phyloP scores from a whole-genome alignment of 2,888 invertebrate species.

The Steinernema scapterisci region DNA sequence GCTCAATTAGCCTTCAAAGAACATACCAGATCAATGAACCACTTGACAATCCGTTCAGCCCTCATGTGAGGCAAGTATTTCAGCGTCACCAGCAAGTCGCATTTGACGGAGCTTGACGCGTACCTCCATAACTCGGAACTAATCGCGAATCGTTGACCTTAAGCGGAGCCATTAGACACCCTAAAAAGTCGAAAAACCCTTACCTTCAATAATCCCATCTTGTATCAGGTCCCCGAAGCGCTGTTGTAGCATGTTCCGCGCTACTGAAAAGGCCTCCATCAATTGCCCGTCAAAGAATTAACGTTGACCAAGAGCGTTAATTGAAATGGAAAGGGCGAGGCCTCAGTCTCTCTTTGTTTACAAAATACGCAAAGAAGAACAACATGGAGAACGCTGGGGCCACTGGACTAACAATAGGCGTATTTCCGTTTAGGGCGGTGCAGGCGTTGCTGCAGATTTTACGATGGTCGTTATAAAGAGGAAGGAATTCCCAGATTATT shows the following conservation, averaged over 20 bases:
- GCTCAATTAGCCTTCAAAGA: not conserved
- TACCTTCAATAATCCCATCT: constrained; percentile 58
- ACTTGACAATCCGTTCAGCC: constrained; percentile 46
- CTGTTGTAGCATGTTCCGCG: constrained; percentile 47
- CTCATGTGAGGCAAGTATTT: constrained; percentile 39
- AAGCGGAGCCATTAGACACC: no score
- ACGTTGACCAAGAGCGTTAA: not conserved
- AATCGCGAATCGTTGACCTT: constrained; percentile 44
- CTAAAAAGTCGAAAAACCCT: no score
- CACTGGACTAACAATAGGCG: not conserved
- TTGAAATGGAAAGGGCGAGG: no score
- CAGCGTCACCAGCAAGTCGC: constrained; percentile 59
- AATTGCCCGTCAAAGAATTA: not conserved
- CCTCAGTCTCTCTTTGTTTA: no score
- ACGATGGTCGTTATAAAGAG: no score
- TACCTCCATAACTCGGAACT: constrained; percentile 50
- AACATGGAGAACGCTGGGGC: not conserved
- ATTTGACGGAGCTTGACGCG: constrained; percentile 51
- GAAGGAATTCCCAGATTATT: no score
- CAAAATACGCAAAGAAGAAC: not conserved
- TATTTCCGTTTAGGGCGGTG: no score
- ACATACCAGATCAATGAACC: constrained; percentile 47
- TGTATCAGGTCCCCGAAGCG: constrained; percentile 54
- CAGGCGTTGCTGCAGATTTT: no score
- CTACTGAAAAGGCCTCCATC: not conserved